Conservation (phyloP, 2,797 vertebrate genomes). For the Pseudochirops cupreus region DNA sequence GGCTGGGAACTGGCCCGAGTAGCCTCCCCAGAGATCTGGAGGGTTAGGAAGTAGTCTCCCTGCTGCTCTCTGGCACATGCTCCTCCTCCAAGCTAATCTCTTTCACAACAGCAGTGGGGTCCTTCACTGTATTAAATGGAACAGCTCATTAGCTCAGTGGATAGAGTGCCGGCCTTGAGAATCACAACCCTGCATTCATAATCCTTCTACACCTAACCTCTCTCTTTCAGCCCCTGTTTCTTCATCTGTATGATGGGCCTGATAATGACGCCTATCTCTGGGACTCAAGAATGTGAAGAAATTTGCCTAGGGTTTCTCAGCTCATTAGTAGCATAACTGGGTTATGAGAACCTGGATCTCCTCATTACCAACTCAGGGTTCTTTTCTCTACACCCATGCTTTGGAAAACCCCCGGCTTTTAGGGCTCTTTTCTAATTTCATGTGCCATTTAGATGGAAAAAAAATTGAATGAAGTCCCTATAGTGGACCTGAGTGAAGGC, state of each 20-base stretch:
- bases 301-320: background rate
- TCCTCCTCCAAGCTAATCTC: background rate
- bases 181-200: background rate
- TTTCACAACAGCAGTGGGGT: background rate
- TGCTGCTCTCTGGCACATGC: background rate
- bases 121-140: background rate
- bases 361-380: background rate
- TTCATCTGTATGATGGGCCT: background rate
- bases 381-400: background rate
- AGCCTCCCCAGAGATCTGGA: background rate
- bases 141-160: background rate
- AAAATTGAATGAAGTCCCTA: conserved; percentile 78
- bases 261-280: background rate
- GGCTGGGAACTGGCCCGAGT: background rate
- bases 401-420: conserved; percentile 73
- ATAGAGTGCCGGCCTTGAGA: background rate
- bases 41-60: background rate
- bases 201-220: background rate
- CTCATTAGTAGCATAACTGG: background rate
- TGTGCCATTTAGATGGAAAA: conserved; percentile 83
- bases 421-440: conserved; percentile 83
- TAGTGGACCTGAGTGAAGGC: conserved; percentile 77
- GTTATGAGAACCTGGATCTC: no score
- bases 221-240: background rate
- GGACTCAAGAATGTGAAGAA: background rate